phyloP scores from a whole-genome alignment of 1,140 invertebrate species.

The Drosophila bocqueti region DNA sequence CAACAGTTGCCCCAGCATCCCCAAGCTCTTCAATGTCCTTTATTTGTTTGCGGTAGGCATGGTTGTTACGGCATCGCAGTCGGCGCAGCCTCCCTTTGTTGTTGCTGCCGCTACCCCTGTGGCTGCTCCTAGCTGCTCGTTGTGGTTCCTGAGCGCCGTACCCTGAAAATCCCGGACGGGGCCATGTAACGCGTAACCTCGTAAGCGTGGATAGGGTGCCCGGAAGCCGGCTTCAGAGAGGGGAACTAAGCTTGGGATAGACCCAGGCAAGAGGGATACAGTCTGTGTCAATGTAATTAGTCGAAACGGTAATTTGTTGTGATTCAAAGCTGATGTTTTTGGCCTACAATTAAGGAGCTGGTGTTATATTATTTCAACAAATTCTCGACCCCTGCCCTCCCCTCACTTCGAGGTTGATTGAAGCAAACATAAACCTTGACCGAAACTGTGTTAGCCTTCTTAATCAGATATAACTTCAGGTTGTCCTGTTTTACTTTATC shows the following conservation, averaged over 20 bases:
- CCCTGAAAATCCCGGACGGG: conserved; percentile 55
- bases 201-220: neutral
- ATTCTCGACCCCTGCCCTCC: neutral
- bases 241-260: conserved; percentile 2
- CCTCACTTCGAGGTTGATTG: neutral
- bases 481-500: conserved; percentile 11
- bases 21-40: conserved; percentile 8
- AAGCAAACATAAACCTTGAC: neutral
- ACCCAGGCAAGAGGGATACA: conserved; percentile 2
- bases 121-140: conserved; percentile 2
- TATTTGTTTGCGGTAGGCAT: conserved; percentile 26
- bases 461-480: neutral
- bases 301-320: conserved; percentile 27
- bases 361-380: neutral
- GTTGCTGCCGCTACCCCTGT: neutral
- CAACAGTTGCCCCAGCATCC: neutral
- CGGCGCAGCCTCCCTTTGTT: conserved; percentile 14
- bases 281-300: conserved; percentile 31
- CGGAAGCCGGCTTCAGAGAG: neutral
- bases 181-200: conserved; percentile 54
- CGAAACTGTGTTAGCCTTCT: neutral
- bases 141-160: conserved; percentile 63
- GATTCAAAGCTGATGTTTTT: conserved; percentile 25
- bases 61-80: conserved; percentile 13
- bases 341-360: conserved; percentile 9